These are phyloP conservation scores for Chauna torquata DNA, from an alignment of 2,113 vertebrate species.

Conservation along the genomic window DNA sequence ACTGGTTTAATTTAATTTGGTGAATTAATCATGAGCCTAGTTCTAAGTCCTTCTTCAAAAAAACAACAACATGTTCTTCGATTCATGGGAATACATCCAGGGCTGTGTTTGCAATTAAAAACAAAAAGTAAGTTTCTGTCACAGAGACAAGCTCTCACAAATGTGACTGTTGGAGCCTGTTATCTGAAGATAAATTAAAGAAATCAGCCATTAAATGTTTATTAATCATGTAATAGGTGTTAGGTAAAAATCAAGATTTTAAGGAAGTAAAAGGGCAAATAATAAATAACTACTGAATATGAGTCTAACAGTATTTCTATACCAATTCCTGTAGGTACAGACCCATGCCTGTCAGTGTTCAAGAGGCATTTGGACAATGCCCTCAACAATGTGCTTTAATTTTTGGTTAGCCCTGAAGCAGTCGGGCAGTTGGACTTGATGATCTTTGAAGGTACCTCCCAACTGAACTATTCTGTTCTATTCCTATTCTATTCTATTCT, in stretches of 20 bases:
- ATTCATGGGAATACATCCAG: conserved; percentile 49
- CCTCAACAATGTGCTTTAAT: neutral
- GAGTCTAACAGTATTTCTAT: neutral
- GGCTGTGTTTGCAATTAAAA: conserved; percentile 32
- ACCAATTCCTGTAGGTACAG: neutral
- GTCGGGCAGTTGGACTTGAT: neutral
- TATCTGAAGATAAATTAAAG: neutral
- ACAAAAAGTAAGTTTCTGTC: conserved; percentile 33
- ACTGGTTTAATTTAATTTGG: conserved; percentile 57
- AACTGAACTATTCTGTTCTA: neutral
- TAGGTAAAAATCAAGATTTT: neutral
- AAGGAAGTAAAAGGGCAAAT: neutral
- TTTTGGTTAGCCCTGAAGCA: neutral
- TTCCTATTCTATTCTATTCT: neutral
- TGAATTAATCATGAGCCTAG: conserved; percentile 65
- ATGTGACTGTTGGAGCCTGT: neutral
- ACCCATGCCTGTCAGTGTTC: neutral
- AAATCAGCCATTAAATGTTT: neutral
- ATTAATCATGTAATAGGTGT: neutral
- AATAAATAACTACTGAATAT: neutral
- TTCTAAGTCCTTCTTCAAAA: conserved; percentile 33
- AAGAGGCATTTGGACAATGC: neutral
- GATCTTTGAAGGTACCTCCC: neutral
- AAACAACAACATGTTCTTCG: conserved; percentile 43
- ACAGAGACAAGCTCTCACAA: conserved; percentile 2